A percentile compares a stretch with the other conserved stretches of the same genome.
Evolutionary conservation across 2,113 vertebrate species (phyloP).

Genomic region (Upupa epops): DNA sequence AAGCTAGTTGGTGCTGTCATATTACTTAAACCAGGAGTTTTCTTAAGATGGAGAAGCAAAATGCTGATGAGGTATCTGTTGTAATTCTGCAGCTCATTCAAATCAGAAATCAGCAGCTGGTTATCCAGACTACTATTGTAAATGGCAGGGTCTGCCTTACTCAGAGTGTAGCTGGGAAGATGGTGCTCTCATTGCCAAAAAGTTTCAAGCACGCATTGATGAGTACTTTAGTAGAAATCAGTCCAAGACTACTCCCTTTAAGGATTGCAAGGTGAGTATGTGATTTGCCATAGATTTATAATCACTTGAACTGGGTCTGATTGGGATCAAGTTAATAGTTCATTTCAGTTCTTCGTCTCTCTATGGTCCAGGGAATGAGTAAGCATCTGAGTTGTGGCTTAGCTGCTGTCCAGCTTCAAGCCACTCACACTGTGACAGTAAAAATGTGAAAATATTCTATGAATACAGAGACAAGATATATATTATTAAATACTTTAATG

Average conservation of each 20-base stretch:
- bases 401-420: neutral
- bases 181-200: slow-evolving; percentile 91
- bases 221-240: slow-evolving; percentile 95
- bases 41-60: neutral
- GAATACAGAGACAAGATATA: neutral
- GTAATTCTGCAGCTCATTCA: slow-evolving; percentile 86
- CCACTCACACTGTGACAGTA: neutral
- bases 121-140: slow-evolving; percentile 98
- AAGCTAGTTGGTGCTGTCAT: neutral
- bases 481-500: neutral
- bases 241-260: slow-evolving; percentile 92
- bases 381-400: neutral
- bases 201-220: slow-evolving; percentile 93
- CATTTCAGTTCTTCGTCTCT: neutral
- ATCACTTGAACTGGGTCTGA: neutral
- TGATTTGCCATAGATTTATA: neutral
- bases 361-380: neutral
- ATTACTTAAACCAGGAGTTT: neutral
- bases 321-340: neutral
- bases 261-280: slow-evolving; percentile 91
- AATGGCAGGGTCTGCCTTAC: slow-evolving; percentile 97
- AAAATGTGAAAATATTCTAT: neutral
- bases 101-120: slow-evolving; percentile 97
- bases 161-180: slow-evolving; percentile 99
- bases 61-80: neutral